Conservation (phyloP, 2,888 invertebrate genomes). For the Drosophila mimica region DNA sequence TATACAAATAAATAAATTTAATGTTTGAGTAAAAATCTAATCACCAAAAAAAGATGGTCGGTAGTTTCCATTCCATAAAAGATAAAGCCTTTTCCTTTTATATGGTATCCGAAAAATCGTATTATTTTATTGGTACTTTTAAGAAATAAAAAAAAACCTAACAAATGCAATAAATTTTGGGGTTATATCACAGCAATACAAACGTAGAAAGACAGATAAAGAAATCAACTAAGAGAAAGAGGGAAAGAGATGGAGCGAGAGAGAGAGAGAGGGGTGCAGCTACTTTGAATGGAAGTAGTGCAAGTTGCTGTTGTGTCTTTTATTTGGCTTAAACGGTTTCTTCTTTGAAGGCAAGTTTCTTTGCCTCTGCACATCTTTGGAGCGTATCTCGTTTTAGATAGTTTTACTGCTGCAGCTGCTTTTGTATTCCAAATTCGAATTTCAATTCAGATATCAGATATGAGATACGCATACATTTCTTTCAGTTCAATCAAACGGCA, state of each 20-base stretch:
- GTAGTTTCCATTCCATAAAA: background rate
- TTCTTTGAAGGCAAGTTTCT: slow-evolving; percentile 7
- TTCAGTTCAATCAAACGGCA: slow-evolving; percentile 47
- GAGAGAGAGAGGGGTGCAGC: background rate
- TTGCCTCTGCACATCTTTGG: slow-evolving; percentile 22
- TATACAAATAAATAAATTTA: background rate
- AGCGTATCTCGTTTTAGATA: background rate
- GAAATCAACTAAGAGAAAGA: background rate
- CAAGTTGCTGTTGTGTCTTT: background rate
- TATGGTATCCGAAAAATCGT: background rate
- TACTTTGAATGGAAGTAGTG: slow-evolving; percentile 5
- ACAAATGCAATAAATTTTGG: background rate
- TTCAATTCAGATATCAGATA: background rate
- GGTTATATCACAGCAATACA: background rate
- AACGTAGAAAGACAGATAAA: background rate
- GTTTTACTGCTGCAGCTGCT: slow-evolving; percentile 29
- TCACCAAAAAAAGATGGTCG: background rate
- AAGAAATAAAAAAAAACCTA: background rate
- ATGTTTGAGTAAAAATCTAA: background rate
- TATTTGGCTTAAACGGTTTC: slow-evolving; percentile 16
- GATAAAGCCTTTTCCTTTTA: background rate
- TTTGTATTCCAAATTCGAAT: slow-evolving; percentile 12
- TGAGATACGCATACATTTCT: background rate
- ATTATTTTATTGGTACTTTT: background rate
- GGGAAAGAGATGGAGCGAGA: background rate